Conservation (phyloP, 2,888 invertebrate genomes). For the Margaritifera margaritifera region DNA sequence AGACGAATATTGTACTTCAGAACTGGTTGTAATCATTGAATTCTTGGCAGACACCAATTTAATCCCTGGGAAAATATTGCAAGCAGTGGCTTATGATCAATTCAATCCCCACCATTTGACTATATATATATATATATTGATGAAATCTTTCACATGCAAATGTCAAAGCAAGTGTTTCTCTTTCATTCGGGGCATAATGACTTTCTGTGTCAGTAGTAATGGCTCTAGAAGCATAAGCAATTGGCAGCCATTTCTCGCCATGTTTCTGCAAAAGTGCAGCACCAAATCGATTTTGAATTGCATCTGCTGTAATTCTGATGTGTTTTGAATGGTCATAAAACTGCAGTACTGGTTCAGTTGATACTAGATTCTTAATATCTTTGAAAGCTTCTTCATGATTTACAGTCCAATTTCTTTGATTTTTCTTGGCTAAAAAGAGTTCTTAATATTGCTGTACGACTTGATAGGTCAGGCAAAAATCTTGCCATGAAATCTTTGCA, state of each 20-base stretch:
- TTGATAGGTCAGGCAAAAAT: constrained; percentile 16
- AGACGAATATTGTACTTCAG: too few relatives aligned
- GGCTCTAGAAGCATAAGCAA: constrained; percentile 5
- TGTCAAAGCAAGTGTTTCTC: constrained; percentile 5
- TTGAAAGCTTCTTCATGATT: constrained; percentile 4
- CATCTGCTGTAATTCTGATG: constrained; percentile 3
- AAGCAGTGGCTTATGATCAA: too few relatives aligned
- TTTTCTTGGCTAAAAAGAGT: constrained; percentile 4
- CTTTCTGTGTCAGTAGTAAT: constrained; percentile 1
- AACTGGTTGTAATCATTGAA: too few relatives aligned
- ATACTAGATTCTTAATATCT: not conserved
- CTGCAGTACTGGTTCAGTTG: constrained; percentile 3
- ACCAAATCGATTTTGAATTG: constrained; percentile 1
- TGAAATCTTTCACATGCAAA: constrained; percentile 10
- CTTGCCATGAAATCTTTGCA: constrained; percentile 20
- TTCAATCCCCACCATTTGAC: too few relatives aligned
- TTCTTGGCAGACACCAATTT: too few relatives aligned
- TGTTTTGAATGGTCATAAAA: not conserved
- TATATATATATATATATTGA: too few relatives aligned
- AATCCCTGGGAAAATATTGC: too few relatives aligned
- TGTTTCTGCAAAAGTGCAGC: constrained; percentile 1
- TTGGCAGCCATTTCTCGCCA: constrained; percentile 1
- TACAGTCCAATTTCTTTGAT: constrained; percentile 8
- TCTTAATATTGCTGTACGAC: constrained; percentile 9
- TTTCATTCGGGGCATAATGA: constrained; percentile 2